These are phyloP conservation scores for Boulengerochromis microlepis DNA, from an alignment of 2,113 vertebrate genomes.

Conservation along the genomic window DNA sequence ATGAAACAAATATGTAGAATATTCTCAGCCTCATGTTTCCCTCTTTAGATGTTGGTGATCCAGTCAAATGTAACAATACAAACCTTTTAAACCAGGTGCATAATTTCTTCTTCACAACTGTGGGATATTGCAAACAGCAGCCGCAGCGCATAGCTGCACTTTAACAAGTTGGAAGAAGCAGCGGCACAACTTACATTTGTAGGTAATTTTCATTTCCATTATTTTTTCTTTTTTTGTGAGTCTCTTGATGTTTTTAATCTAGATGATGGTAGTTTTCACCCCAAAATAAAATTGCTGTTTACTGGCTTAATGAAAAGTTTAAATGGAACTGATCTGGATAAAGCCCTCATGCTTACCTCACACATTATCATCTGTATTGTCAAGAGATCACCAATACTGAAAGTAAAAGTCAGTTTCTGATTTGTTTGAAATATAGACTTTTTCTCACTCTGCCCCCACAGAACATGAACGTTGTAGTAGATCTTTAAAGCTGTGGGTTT, in stretches of 20 bases:
- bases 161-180: background rate
- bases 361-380: background rate
- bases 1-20: background rate
- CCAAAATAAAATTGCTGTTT: fast-evolving
- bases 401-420: background rate
- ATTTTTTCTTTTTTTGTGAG: background rate
- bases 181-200: background rate
- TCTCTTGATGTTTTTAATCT: background rate
- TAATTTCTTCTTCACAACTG: background rate
- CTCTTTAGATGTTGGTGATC: fast-evolving
- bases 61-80: background rate
- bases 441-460: fast-evolving
- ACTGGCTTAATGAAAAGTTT: background rate
- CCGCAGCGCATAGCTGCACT: background rate
- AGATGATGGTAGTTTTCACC: background rate
- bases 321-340: background rate
- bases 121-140: fast-evolving
- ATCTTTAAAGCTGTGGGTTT: background rate
- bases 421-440: fast-evolving
- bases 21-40: background rate
- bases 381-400: background rate
- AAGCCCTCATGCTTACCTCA: background rate
- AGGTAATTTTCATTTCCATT: background rate
- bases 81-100: background rate
- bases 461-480: fast-evolving